A percentile compares a stretch with the other conserved stretches of the same genome.
These are phyloP conservation scores for Sebastes vulpes DNA, from an alignment of 2,797 vertebrate species.

Conservation along the genomic window DNA sequence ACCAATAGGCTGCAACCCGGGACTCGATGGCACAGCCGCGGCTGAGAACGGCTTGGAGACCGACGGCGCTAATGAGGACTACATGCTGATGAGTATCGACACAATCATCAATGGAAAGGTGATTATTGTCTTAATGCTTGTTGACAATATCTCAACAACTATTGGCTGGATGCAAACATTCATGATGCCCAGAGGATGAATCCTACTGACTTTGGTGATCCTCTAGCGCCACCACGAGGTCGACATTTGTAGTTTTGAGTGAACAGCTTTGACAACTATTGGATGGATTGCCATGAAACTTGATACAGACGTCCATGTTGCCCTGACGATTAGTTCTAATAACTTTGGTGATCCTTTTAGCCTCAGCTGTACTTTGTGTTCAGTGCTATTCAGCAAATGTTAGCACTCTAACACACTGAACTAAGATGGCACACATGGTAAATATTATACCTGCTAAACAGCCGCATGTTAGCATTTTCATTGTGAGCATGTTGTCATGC, in stretches of 20 bases:
- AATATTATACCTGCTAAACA: background rate
- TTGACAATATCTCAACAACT: background rate
- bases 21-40: slow-evolving; percentile 87
- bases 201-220: background rate
- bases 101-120: slow-evolving; percentile 99
- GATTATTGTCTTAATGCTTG: background rate
- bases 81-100: slow-evolving; percentile 95
- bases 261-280: background rate
- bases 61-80: slow-evolving; percentile 86
- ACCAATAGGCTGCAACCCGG: slow-evolving; percentile 89
- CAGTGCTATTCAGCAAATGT: background rate
- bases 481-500: too few relatives aligned
- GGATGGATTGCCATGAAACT: background rate
- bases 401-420: background rate
- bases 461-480: too few relatives aligned
- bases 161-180: background rate
- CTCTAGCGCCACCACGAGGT: background rate
- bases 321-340: background rate
- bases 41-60: slow-evolving; percentile 88
- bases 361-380: background rate
- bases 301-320: background rate
- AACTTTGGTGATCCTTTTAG: background rate
- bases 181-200: background rate
- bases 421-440: background rate
- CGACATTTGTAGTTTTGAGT: background rate